Conservation (phyloP, 2,113 vertebrate genomes). For the Loxodonta africana region DNA sequence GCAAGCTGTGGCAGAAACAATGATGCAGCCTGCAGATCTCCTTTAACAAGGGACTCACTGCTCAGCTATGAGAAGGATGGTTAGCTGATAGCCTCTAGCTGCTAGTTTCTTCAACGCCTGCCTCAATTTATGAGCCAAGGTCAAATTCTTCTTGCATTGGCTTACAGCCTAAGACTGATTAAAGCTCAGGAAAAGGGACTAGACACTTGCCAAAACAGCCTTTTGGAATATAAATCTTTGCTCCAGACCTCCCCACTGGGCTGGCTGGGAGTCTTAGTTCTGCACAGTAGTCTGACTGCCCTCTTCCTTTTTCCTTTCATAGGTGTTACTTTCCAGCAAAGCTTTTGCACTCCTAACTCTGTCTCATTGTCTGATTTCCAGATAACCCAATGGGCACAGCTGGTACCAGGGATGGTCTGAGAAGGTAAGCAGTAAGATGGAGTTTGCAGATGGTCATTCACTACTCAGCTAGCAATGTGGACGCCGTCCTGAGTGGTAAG, state of each 20-base stretch:
- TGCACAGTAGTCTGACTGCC: neutral
- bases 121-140: constrained; percentile 20
- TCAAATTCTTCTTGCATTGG: neutral
- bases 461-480: neutral
- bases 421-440: neutral
- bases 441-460: neutral
- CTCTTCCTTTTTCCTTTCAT: constrained; percentile 5
- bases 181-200: constrained; percentile 41
- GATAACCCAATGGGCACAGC: neutral
- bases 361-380: neutral
- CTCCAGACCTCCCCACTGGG: neutral
- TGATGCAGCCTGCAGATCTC: neutral
- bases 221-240: constrained; percentile 37
- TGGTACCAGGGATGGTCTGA: neutral
- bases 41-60: neutral
- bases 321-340: neutral
- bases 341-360: neutral
- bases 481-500: neutral
- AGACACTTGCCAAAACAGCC: neutral
- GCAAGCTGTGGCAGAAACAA: neutral
- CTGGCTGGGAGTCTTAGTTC: neutral
- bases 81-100: neutral
- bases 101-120: neutral
- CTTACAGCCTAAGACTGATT: neutral
- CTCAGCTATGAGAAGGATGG: neutral